A percentile compares a stretch with the other conserved stretches of the same genome.
These are phyloP conservation scores for Drosophila obscura DNA, from an alignment of 1,140 invertebrate genomes.

Conservation along the genomic window DNA sequence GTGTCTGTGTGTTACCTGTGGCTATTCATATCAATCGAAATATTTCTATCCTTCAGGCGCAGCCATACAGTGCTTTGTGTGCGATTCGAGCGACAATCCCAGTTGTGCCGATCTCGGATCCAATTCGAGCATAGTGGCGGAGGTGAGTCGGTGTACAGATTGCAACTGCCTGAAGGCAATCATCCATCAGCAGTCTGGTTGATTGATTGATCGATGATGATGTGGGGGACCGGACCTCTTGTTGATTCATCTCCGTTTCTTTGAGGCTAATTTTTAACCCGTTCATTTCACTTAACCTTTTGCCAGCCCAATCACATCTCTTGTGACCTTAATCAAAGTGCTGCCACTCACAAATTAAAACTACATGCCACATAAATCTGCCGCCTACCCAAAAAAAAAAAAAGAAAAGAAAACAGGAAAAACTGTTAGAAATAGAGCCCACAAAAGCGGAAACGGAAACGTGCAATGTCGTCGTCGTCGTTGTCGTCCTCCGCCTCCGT, in stretches of 20 bases:
- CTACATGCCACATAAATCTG: conserved; percentile 52
- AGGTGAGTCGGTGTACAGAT: conserved; percentile 62
- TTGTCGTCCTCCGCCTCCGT: conserved; percentile 30
- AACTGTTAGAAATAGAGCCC: conserved; percentile 40
- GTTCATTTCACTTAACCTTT: conserved; percentile 45
- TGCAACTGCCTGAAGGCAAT: neutral
- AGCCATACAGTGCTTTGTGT: conserved; percentile 90
- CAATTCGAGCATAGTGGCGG: conserved; percentile 69
- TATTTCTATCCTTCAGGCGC: conserved; percentile 67
- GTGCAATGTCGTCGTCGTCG: conserved; percentile 61
- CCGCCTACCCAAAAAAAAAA: neutral
- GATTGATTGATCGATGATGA: conserved; percentile 31
- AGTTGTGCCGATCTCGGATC: conserved; percentile 85
- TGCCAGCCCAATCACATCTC: conserved; percentile 23
- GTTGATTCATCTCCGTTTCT: neutral
- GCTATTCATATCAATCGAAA: conserved; percentile 1
- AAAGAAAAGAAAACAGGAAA: conserved; percentile 6
- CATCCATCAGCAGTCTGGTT: conserved; percentile 8
- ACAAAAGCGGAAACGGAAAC: conserved; percentile 64
- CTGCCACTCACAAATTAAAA: conserved; percentile 40
- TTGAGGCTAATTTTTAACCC: conserved; percentile 1
- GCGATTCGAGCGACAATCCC: conserved; percentile 91
- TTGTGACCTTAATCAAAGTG: conserved; percentile 60
- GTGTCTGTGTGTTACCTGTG: conserved; percentile 3
- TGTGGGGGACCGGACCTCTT: conserved; percentile 18